Evolutionary conservation across 2,888 invertebrate species (phyloP).

Genomic region (Cancer borealis): DNA sequence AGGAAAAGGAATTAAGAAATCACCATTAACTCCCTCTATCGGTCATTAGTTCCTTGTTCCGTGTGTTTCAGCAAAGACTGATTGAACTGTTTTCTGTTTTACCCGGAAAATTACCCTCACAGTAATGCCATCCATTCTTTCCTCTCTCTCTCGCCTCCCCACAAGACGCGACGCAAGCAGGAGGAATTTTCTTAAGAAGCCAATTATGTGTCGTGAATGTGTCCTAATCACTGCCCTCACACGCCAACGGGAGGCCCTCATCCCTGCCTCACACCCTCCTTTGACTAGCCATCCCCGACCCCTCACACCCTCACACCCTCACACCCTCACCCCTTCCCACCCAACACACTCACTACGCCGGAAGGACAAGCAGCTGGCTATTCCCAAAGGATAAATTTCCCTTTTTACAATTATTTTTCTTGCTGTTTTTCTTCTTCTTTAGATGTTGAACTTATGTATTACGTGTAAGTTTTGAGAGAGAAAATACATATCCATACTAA

Average conservation of each 20-base stretch:
- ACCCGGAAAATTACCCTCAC: conserved; percentile 8
- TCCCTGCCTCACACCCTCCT: neutral
- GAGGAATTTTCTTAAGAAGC: conserved; percentile 51
- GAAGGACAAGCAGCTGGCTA: neutral
- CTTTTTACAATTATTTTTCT: neutral
- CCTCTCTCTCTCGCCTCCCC: conserved; percentile 21
- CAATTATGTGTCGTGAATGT: conserved; percentile 50
- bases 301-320: neutral
- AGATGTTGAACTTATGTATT: neutral
- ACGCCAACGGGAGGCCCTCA: neutral
- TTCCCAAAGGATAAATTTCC: neutral
- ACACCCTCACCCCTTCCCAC: neutral
- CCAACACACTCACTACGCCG: neutral
- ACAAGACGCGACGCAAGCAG: conserved; percentile 59
- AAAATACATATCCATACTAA: neutral
- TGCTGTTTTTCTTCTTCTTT: neutral
- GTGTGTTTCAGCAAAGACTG: conserved; percentile 21
- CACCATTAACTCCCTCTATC: conserved; percentile 50
- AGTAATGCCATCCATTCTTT: neutral
- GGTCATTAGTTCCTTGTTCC: conserved; percentile 49
- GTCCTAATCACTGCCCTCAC: conserved; percentile 43
- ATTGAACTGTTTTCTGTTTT: conserved; percentile 23
- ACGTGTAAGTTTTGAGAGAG: neutral
- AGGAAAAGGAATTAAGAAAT: conserved; percentile 61
- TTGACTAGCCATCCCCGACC: neutral